phyloP scores from a whole-genome alignment of 2,797 vertebrate species.

The Natrix natrix region DNA sequence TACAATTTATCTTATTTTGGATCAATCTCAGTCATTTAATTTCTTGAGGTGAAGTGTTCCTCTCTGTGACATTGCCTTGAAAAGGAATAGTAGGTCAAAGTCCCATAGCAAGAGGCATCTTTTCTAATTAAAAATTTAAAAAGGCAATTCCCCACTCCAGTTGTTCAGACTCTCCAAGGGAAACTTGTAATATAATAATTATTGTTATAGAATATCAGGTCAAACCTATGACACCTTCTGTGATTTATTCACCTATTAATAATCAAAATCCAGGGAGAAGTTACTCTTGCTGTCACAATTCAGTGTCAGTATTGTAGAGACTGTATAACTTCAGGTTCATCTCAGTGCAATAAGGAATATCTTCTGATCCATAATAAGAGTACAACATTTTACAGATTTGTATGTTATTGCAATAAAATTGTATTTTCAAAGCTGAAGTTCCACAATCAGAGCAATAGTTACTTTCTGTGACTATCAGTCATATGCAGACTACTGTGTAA shows the following conservation, averaged over 20 bases:
- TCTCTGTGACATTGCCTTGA: background rate
- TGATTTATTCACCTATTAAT: constrained; percentile 3
- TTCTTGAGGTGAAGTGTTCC: background rate
- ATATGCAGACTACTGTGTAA: background rate
- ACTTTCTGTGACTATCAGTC: background rate
- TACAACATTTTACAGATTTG: background rate
- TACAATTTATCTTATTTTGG: background rate
- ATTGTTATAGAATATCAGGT: background rate
- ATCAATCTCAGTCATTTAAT: background rate
- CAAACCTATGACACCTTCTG: background rate
- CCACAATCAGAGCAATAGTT: background rate
- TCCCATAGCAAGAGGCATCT: background rate
- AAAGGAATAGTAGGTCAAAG: background rate
- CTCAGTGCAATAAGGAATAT: background rate
- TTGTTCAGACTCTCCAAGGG: constrained; percentile 21
- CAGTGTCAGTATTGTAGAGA: background rate
- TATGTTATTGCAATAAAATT: background rate
- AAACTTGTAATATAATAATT: background rate
- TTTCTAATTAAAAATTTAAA: constrained; percentile 33
- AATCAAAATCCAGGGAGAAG: constrained; percentile 1
- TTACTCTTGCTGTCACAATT: background rate
- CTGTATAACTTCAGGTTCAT: no score
- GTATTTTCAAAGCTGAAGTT: background rate
- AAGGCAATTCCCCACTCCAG: constrained; percentile 37
- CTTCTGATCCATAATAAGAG: background rate